Base-by-base conservation (phyloP, 2,888 invertebrate genomes). In the Octodonta nipae region DNA sequence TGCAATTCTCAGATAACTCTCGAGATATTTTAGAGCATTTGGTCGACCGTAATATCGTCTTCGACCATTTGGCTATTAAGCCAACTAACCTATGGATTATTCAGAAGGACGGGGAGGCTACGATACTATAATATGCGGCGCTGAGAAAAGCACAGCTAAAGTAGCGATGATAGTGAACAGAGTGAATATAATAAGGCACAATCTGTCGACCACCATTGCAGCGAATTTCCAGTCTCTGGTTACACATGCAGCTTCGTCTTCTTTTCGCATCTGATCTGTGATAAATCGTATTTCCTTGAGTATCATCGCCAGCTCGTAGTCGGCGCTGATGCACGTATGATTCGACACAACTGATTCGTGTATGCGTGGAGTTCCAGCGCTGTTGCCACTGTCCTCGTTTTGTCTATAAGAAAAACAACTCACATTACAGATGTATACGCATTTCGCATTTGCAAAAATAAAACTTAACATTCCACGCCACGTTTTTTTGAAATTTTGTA, bases 181-280 rank as follows among this genome's bases (percentile, higher is more conserved):
- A 71, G 91, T 89, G 81, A 95, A 95, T 75, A 92, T 83, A 76
- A 92, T 89, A 79, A 95, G 86, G 83, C 95, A 95, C 78, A 93
- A 79, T 77, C 93, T 83, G 79, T 95, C 95, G 73, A 95, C 89
- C 71, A 95, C 93, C 89, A 93, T 92, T 68, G 93, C 93, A 67
- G 93, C 93, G 72, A 93, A 95, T 74, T 92, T 92, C 95, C 95
- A 95, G 80, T 93, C 92, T 72, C 87, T 86, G 66, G 89, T 83
- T 65, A 91, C 75, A 67, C 87, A 88, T 66, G 83, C 80, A 58
- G 86, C 83, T 65, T 88, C 85, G 67, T 95, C 93, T 63, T 91
- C 89, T 66, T 85, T 84, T 65, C 87, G 81, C 72, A 93, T 77
- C 73, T 91, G 80, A 69, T 84, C 81, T 56, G 89, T 91, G 65